A percentile compares a stretch with the other conserved stretches of the same genome.
These are phyloP conservation scores for Solenodon paradoxus DNA, from an alignment of 2,113 vertebrate species.

Conservation along the genomic window DNA sequence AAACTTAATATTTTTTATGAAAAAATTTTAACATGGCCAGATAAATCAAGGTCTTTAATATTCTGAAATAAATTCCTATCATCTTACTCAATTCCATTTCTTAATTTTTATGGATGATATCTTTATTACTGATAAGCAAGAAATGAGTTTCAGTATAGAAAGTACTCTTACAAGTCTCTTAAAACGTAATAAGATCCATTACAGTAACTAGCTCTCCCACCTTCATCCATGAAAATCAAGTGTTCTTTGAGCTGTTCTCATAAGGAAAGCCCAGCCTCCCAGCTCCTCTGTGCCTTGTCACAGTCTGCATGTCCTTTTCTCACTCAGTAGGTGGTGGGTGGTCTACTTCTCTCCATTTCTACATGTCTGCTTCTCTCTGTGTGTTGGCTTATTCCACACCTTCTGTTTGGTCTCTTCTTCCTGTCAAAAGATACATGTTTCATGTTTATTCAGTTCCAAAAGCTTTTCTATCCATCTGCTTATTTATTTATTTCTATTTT, in stretches of 20 bases:
- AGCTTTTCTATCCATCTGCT: neutral
- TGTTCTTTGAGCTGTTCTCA: neutral
- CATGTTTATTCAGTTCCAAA: constrained; percentile 46
- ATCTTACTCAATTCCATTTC: neutral
- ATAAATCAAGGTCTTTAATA: neutral
- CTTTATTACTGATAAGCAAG: constrained; percentile 4
- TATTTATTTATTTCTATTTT: constrained; percentile 3
- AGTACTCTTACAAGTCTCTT: constrained; percentile 1
- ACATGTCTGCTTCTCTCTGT: neutral
- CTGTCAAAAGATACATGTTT: neutral
- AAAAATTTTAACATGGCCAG: constrained; percentile 8
- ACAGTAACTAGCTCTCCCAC: neutral
- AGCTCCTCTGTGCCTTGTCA: neutral
- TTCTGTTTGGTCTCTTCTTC: constrained; percentile 10
- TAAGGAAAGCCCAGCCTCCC: neutral
- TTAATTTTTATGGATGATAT: constrained; percentile 16
- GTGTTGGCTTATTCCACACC: neutral
- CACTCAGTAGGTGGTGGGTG: neutral
- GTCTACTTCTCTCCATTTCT: neutral
- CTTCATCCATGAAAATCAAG: neutral
- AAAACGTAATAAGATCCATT: neutral
- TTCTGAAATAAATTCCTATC: constrained; percentile 35
- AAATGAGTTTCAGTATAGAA: neutral
- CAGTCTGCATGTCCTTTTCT: neutral
- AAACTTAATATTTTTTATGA: constrained; percentile 40